Evolutionary conservation across 2,888 invertebrate species (phyloP).

Genomic region (Seladonia tumulorum): DNA sequence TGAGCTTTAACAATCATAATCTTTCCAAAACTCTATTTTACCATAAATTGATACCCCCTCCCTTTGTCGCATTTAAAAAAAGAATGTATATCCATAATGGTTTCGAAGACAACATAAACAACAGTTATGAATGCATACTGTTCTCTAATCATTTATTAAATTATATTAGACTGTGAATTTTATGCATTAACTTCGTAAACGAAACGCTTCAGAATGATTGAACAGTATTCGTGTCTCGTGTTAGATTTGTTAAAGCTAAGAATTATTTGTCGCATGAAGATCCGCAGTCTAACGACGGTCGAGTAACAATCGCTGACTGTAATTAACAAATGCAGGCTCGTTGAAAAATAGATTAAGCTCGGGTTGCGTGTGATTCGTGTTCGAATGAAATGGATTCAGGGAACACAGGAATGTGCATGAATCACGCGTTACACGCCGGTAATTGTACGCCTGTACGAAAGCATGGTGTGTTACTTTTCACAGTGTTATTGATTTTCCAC

Average conservation of each 20-base stretch:
- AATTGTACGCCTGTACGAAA: conserved; percentile 13
- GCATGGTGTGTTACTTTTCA: conserved; percentile 69
- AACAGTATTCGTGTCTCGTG: neutral
- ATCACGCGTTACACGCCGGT: conserved; percentile 14
- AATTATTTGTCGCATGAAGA: neutral
- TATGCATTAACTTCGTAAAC: neutral
- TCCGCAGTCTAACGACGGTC: neutral
- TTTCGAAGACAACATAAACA: neutral
- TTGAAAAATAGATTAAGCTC: neutral
- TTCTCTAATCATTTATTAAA: neutral
- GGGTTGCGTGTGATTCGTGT: conserved; percentile 7
- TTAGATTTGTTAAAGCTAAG: neutral
- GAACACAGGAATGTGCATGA: conserved; percentile 37
- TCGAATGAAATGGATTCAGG: conserved; percentile 31
- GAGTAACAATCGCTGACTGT: neutral
- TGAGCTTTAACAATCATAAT: neutral
- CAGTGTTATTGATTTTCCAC: conserved; percentile 76
- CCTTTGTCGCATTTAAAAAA: neutral
- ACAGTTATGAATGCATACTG: neutral
- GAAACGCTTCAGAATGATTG: neutral
- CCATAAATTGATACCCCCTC: neutral
- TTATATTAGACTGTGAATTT: neutral
- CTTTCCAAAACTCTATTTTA: neutral
- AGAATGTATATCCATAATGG: neutral
- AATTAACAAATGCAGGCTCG: neutral